Evolutionary conservation across 2,888 invertebrate genomes (phyloP).

Genomic region (Schrankia costaestrigalis): DNA sequence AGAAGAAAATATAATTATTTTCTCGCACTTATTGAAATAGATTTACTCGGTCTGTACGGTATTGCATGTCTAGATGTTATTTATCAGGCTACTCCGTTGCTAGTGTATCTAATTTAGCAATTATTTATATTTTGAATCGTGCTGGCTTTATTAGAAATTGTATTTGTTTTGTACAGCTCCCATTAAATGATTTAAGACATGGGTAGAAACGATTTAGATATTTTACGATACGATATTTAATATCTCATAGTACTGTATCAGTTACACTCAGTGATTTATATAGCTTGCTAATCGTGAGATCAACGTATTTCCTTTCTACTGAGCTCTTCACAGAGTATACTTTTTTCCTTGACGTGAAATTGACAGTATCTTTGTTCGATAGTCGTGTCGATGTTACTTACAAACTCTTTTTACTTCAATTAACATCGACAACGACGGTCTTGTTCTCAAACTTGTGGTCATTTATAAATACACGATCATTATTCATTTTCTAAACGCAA

Average conservation of each 20-base stretch:
- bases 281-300: slow-evolving; percentile 39
- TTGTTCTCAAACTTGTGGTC: slow-evolving; percentile 60
- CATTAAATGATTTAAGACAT: too few species aligned
- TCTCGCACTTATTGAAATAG: slow-evolving; percentile 20
- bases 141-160: slow-evolving; percentile 10
- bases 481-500: slow-evolving; percentile 61
- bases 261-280: slow-evolving; percentile 28
- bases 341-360: slow-evolving; percentile 44
- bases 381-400: slow-evolving; percentile 57
- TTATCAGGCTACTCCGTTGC: slow-evolving; percentile 38
- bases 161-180: slow-evolving; percentile 8
- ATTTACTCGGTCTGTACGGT: slow-evolving; percentile 25
- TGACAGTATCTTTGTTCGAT: slow-evolving; percentile 63
- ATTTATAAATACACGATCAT: slow-evolving; percentile 65
- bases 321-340: slow-evolving; percentile 44
- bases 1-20: slow-evolving; percentile 28
- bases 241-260: too few species aligned
- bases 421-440: slow-evolving; percentile 55
- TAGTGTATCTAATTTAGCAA: slow-evolving; percentile 32
- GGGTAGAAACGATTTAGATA: too few species aligned
- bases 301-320: slow-evolving; percentile 52
- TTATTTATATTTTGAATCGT: slow-evolving; percentile 26
- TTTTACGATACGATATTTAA: too few species aligned
- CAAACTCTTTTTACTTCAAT: slow-evolving; percentile 66
- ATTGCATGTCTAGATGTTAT: slow-evolving; percentile 44